These are phyloP conservation scores for Bombus sylvicola DNA, from an alignment of 1,140 invertebrate genomes.

Conservation along the genomic window DNA sequence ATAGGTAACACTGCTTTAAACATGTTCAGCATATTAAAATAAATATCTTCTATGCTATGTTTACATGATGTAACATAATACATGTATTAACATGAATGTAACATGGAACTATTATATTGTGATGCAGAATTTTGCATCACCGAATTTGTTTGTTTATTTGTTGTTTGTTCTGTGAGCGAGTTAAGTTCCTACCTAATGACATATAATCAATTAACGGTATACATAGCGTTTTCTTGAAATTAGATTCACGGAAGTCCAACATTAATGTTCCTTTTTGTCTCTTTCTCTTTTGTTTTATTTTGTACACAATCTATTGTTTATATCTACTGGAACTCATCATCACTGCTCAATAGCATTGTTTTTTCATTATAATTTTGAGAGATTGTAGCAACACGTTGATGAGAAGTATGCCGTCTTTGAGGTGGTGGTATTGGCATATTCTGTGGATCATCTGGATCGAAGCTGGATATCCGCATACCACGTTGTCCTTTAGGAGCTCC, in stretches of 20 bases:
- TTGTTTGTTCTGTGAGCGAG: conserved; percentile 46
- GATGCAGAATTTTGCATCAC: conserved; percentile 46
- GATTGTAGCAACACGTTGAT: conserved; percentile 90
- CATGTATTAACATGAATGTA: conserved; percentile 75
- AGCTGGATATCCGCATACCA: conserved; percentile 86
- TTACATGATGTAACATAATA: conserved; percentile 74
- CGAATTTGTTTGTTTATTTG: conserved; percentile 32
- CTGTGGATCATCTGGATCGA: conserved; percentile 87
- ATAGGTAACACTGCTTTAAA: conserved; percentile 73
- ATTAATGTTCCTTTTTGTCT: conserved; percentile 18
- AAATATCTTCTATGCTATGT: conserved; percentile 79
- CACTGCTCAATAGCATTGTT: conserved; percentile 96
- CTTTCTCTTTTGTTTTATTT: conserved; percentile 16
- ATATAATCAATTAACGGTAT: conserved; percentile 48
- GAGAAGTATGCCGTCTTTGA: conserved; percentile 83
- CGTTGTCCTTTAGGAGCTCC: conserved; percentile 86
- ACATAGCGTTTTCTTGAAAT: conserved; percentile 45
- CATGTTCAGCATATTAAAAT: conserved; percentile 78
- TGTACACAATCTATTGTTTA: neutral
- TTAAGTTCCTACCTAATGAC: conserved; percentile 58
- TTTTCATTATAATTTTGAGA: conserved; percentile 96
- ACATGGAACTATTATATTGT: conserved; percentile 72
- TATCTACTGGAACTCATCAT: conserved; percentile 96
- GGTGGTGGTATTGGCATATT: conserved; percentile 83
- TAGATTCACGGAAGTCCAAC: conserved; percentile 57